Evolutionary conservation across 2,888 invertebrate species (phyloP).

Genomic region (Drosophila siamana): DNA sequence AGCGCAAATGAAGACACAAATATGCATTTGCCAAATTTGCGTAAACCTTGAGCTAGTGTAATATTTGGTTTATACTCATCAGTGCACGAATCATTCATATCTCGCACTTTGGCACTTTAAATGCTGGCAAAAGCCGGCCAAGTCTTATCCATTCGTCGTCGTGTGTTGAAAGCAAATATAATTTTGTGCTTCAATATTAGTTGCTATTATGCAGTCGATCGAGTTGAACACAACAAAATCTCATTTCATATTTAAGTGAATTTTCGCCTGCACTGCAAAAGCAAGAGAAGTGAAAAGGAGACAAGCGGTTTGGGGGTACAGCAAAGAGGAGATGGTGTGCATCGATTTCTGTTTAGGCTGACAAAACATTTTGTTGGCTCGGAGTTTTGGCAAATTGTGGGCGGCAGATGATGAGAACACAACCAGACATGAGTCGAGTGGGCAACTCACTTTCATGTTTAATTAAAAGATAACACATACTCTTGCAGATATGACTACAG

Average conservation of each 20-base stretch:
- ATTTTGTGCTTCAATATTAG: not conserved
- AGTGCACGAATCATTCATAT: not conserved
- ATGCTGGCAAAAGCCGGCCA: not conserved
- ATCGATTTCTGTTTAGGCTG: conserved; percentile 22
- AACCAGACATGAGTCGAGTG: conserved; percentile 14
- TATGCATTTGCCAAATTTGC: too few relatives aligned
- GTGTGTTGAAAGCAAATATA: not conserved
- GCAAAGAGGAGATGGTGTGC: not conserved
- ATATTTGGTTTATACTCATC: not conserved
- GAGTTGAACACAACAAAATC: conserved; percentile 4
- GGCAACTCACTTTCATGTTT: conserved; percentile 65
- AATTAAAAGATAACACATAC: conserved; percentile 80
- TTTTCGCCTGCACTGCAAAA: conserved; percentile 1
- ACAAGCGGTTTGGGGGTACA: too few relatives aligned
- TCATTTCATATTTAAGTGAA: conserved; percentile 1
- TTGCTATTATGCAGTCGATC: conserved; percentile 3
- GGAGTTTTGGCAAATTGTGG: not conserved
- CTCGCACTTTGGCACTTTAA: not conserved
- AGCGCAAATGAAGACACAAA: too few relatives aligned
- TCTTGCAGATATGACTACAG: conserved; percentile 12
- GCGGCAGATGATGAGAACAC: conserved; percentile 31
- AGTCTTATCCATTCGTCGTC: conserved; percentile 1
- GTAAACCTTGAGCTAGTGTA: not conserved
- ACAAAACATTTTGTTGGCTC: conserved; percentile 13
- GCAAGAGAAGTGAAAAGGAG: too few relatives aligned